Conservation (phyloP, 2,888 invertebrate species). For the Lasioglossum vierecki region DNA sequence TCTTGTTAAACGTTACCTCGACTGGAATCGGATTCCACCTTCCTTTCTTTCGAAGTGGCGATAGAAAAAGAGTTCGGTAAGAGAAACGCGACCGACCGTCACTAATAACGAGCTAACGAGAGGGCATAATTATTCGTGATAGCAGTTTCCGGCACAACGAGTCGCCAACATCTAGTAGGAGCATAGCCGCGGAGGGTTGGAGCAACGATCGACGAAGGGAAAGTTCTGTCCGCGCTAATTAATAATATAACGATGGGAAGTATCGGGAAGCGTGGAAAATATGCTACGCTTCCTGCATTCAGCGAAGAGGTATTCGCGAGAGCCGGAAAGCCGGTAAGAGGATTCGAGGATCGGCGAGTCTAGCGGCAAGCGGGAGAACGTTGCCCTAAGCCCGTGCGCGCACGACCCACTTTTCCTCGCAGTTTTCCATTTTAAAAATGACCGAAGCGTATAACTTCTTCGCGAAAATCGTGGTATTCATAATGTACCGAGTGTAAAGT, state of each 20-base stretch:
- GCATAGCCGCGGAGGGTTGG: neutral
- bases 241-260: slow-evolving; percentile 8
- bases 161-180: neutral
- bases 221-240: slow-evolving; percentile 13
- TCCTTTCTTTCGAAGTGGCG: neutral
- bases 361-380: slow-evolving; percentile 3
- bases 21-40: neutral
- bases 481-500: slow-evolving; percentile 77
- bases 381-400: slow-evolving; percentile 33
- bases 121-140: neutral
- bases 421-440: slow-evolving; percentile 69
- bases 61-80: neutral
- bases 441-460: slow-evolving; percentile 64
- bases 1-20: neutral
- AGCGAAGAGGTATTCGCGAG: slow-evolving; percentile 41
- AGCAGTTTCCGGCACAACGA: neutral
- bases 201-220: neutral
- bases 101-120: neutral
- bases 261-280: slow-evolving; percentile 6
- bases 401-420: slow-evolving; percentile 61
- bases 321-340: slow-evolving; percentile 59
- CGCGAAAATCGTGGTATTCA: slow-evolving; percentile 75
- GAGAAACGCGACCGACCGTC: neutral
- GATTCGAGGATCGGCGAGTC: slow-evolving; percentile 41
- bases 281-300: slow-evolving; percentile 13